Base-by-base conservation (phyloP, 2,888 invertebrate genomes). In the Polia nebulosa region DNA sequence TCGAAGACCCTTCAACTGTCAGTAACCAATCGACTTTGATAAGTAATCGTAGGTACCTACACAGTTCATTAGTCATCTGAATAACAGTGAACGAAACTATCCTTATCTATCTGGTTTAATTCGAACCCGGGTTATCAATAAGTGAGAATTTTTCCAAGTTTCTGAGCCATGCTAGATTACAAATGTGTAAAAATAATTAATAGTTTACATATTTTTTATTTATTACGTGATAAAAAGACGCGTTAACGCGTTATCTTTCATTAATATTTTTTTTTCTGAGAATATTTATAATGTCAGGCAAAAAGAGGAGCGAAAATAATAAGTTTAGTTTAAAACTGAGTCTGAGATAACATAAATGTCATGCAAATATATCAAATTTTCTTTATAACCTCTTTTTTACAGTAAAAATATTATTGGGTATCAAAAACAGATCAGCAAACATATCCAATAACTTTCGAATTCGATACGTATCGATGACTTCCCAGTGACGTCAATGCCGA, bases 401-500 rank as follows among this genome's bases (percentile, higher is more conserved):
- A 17, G 17, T 13, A 17, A 51, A 29, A 32, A n/a, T n/a, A n/a
- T n/a, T 34, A 7, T 36, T 56, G 22, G 3, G 7, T 11, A 45
- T 20, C 8, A 22, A 53, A 20, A 53, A 32, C 6, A 22, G 8
- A 45, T 57, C 6, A 27, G n/a, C 52, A 34, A 65, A 47, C 36
- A 41, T 53, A 61, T 44, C 29, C 17, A 36, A 47, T 36, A 6
- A 39, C 44, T 41, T 58, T 27, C 11, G 9, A 47, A 25, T 47
- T 45, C 45, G 44, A 64, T 49, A 45, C 63, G 36, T 56, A 76
- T 62, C 39, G 53, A 57, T 55, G 22, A 47, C 60, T 76, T 45
- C 25, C 22, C 45, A 20, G 76, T 87, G 82, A 87, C 77, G 76
- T 83, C 80, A 81, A 83, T 85, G 83, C 88, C 89, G 91, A 92